Conservation (phyloP, 2,888 invertebrate species). For the Aspidapion aeneum region DNA sequence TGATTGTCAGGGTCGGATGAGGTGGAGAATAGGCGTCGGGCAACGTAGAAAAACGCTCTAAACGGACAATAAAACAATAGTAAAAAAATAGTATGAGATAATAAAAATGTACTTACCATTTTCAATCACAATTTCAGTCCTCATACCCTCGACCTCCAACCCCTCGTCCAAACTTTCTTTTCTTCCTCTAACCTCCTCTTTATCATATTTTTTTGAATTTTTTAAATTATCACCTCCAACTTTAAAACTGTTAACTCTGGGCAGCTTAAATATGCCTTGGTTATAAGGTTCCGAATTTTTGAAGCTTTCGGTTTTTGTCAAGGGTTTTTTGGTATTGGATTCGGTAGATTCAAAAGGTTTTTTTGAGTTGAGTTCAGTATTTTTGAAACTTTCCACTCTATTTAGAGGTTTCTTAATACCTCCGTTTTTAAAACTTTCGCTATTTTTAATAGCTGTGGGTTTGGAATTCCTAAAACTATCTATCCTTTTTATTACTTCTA, state of each 20-base stretch:
- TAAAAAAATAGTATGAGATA: no score
- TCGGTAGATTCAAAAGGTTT: no score
- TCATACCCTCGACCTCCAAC: background rate
- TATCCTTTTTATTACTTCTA: background rate
- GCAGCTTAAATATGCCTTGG: background rate
- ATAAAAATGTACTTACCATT: background rate
- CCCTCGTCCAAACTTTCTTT: background rate
- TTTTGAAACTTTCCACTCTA: constrained; percentile 12
- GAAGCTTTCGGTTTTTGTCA: constrained; percentile 13
- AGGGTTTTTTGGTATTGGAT: no score
- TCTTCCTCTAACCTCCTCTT: background rate
- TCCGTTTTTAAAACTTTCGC: constrained; percentile 6
- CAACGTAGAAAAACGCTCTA: no score
- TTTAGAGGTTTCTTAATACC: constrained; percentile 21
- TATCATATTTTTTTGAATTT: constrained; percentile 4
- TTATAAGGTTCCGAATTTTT: background rate
- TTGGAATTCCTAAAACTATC: background rate
- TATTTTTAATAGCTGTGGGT: background rate
- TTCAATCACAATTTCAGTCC: background rate
- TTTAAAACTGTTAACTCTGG: constrained; percentile 1
- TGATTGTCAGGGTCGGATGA: no score
- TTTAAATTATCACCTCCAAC: background rate
- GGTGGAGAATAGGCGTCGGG: no score
- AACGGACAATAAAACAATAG: no score
- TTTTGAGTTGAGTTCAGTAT: background rate